Evolutionary conservation across 2,888 invertebrate genomes (phyloP), one percentile per base, ranked within the genome.

Genomic region (Girardia tigrina): DNA sequence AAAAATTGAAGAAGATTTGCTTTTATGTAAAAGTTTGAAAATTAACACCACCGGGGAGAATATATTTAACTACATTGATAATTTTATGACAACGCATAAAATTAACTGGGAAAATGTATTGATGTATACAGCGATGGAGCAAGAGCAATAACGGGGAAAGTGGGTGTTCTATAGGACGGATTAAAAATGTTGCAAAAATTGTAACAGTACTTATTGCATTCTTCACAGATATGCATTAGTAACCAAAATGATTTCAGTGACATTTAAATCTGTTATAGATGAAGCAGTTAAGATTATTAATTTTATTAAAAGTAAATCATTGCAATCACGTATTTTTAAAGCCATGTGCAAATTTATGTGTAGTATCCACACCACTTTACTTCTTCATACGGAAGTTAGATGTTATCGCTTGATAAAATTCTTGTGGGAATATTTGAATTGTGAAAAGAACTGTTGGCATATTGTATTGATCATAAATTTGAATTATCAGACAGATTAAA

Each of bases 211-310:
- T 56, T 23, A 56, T 23, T 56, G 56, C 4, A 56, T 56, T 56
- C 56, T 56, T 56, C n/a, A 56, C 4, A 56, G 56, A 56, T 23
- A 56, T 56, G 56, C 56, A 56, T 2, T 56, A 23, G 56, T 56
- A 56, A 16, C 56, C 23, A 56, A 56, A 56, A 20, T 20, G n/a
- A 56, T 56, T 6, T 56, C 56, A 56, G n/a, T 23, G 6, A 20
- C n/a, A 56, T 56, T 56, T 56, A 4, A 56, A 56, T 20, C 56
- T 16, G n/a, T 56, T n/a, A 20, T 56, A 23, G 56, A 56, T 56
- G 56, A 56, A 56, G 56, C 56, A 56, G 56, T n/a, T n/a, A 8
- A 56, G 23, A 56, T 56, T 56, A 56, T 56, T 20, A 56, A 56
- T 56, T 56, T 56, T 23, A 23, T 56, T 8, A 56, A 56, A 56